Evolutionary conservation across 2,797 vertebrate species (phyloP), one percentile per base, ranked within the genome.

Genomic region (Periparus ater): DNA sequence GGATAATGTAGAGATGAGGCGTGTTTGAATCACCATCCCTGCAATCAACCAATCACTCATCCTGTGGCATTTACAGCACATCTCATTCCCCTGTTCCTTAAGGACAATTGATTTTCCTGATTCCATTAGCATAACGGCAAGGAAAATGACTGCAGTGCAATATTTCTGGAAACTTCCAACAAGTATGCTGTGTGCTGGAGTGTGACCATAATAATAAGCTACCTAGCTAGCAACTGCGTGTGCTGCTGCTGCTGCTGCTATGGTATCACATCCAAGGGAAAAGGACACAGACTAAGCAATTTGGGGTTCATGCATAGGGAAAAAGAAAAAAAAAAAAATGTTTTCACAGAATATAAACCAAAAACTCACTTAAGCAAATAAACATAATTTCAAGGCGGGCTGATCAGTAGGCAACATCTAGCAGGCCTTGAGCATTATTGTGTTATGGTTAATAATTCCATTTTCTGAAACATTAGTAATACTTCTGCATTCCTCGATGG

Each of bases 81-180:
- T 98, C 98, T 98, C 98, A 98, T 98, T 98, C 98, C 98, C 97
- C 98, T 98, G 98, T 98, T 98, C 98, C 98, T 99, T 98, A 98
- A 99, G 98, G 98, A 99, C 98, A 98, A 98, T 98, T 98, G 98
- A 98, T 98, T 98, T 98, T 98, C 98, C 98, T 98, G 97, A 98
- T 98, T 98, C 98, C 98, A 99, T 99, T 99, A 98, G 98, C 98
- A 99, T 99, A 98, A 98, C 98, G 96, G 98, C 97, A 96, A 97
- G 97, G 97, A 98, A 98, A 98, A 98, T 98, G 98, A 98, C 98
- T 98, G 98, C 98, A 97, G 97, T 98, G 98, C 98, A 98, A 98
- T 98, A 98, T 98, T 98, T 98, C 98, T 98, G 97, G 98, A 98
- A 98, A 98, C 97, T 98, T 98, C 98, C 98, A 98, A 98, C 98